Evolutionary conservation across 2,797 vertebrate genomes (phyloP).

Genomic region (Rhinichthys osculus): DNA sequence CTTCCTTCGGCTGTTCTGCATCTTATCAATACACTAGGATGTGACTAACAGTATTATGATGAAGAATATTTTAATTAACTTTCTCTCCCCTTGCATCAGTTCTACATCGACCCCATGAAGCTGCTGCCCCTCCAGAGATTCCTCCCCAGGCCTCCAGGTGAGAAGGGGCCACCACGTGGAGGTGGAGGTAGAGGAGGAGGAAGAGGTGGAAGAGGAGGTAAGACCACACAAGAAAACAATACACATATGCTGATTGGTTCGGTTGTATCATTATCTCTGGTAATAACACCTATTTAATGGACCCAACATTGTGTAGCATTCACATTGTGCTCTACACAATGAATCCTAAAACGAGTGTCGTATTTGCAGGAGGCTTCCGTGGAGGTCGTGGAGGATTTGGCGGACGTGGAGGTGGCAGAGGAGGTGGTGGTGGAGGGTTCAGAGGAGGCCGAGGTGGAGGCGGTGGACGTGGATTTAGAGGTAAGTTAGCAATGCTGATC

Average conservation of each 20-base stretch:
- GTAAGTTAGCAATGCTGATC: conserved; percentile 68
- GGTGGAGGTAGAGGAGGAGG: conserved; percentile 88
- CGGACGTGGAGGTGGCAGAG: conserved; percentile 76
- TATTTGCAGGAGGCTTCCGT: conserved; percentile 86
- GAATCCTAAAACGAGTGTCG: not conserved
- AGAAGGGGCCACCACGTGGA: conserved; percentile 90
- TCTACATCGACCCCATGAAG: conserved; percentile 97
- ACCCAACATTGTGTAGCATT: not conserved
- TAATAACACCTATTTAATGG: not conserved
- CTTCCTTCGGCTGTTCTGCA: not conserved
- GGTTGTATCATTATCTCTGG: not conserved
- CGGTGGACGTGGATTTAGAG: conserved; percentile 89
- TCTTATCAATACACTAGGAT: not conserved
- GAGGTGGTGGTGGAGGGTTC: conserved; percentile 84
- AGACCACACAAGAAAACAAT: not conserved
- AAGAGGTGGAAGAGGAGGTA: conserved; percentile 85
- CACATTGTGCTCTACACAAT: not conserved
- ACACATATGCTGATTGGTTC: not conserved
- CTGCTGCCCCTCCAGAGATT: conserved; percentile 94
- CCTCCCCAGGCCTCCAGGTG: conserved; percentile 93
- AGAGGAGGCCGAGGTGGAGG: conserved; percentile 74
- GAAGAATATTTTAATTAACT: not conserved
- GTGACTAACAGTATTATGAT: not conserved
- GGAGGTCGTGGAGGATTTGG: conserved; percentile 87
- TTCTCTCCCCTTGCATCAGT: conserved; percentile 74